phyloP scores from a whole-genome alignment of 2,797 vertebrate species.

The Mus spretus region DNA sequence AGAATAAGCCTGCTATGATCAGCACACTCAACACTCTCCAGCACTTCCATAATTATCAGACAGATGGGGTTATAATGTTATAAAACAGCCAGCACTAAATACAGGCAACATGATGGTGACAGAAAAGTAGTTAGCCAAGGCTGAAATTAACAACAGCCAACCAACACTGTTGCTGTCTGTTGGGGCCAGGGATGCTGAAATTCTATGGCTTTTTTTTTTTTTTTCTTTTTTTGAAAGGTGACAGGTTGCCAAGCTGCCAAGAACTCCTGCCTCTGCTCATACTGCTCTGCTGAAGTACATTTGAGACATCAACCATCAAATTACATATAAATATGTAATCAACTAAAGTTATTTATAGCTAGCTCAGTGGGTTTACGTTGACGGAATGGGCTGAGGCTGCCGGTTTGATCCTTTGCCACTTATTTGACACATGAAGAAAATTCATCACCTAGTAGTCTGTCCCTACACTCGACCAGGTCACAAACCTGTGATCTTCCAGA shows the following conservation, averaged over 20 bases:
- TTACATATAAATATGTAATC: conserved; percentile 66
- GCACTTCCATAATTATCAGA: conserved; percentile 58
- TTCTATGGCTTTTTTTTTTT: conserved; percentile 6
- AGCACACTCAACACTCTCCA: conserved; percentile 25
- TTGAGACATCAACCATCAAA: conserved; percentile 57
- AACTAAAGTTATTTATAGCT: conserved; percentile 64
- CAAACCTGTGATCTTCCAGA: not conserved
- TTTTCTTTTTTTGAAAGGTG: conserved; percentile 36
- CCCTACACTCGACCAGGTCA: not conserved
- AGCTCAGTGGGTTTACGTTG: conserved; percentile 46
- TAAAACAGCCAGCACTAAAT: conserved; percentile 62
- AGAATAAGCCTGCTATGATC: conserved; percentile 23
- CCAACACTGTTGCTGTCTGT: not conserved
- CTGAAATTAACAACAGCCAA: not conserved
- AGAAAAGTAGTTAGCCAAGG: conserved; percentile 55
- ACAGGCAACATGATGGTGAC: conserved; percentile 37
- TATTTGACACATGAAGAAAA: conserved; percentile 51
- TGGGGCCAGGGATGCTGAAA: conserved; percentile 35
- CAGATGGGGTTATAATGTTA: conserved; percentile 53
- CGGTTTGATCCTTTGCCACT: conserved; percentile 1
- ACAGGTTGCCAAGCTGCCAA: conserved; percentile 38
- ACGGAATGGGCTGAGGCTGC: conserved; percentile 1
- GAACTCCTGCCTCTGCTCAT: conserved; percentile 25
- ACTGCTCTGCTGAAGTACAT: conserved; percentile 21
- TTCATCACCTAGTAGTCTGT: not conserved